Percentiles rank a stretch among this genome's conserved stretches.
Conservation (phyloP, 2,113 vertebrate genomes). For the Tetrax tetrax region DNA sequence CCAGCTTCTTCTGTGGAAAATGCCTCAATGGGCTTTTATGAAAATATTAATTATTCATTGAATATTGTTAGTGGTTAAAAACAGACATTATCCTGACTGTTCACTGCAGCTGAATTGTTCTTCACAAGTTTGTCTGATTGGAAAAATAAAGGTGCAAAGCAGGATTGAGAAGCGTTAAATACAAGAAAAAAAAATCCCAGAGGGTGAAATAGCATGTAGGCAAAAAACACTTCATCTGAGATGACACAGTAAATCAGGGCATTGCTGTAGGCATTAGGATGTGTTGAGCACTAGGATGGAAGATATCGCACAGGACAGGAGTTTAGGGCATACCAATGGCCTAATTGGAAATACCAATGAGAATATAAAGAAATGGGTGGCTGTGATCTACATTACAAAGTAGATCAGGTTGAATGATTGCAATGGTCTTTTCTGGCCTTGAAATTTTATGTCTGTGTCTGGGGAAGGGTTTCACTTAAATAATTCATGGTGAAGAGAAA, state of each 20-base stretch:
- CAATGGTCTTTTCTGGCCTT: not conserved
- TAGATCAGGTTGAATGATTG: not conserved
- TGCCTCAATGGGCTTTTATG: not conserved
- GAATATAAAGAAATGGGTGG: not conserved
- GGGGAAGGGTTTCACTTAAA: not conserved
- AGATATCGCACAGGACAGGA: not conserved
- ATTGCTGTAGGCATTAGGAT: not conserved
- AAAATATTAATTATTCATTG: not conserved
- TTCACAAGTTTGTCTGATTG: not conserved
- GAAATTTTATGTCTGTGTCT: not conserved
- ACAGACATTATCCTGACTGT: not conserved
- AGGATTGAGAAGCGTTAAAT: not conserved
- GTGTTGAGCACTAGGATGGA: not conserved
- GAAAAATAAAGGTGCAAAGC: not conserved
- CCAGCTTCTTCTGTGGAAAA: not conserved
- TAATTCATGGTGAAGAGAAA: not conserved
- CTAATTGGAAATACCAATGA: not conserved
- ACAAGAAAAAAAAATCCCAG: not conserved
- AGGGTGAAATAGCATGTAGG: not conserved
- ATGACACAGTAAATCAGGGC: not conserved
- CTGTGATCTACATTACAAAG: not conserved
- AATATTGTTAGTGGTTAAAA: not conserved
- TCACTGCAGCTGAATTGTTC: not conserved
- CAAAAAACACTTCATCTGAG: not conserved
- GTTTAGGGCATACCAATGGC: not conserved